phyloP scores from a whole-genome alignment of 2,888 invertebrate genomes.

The Himalopsyche tibetana region DNA sequence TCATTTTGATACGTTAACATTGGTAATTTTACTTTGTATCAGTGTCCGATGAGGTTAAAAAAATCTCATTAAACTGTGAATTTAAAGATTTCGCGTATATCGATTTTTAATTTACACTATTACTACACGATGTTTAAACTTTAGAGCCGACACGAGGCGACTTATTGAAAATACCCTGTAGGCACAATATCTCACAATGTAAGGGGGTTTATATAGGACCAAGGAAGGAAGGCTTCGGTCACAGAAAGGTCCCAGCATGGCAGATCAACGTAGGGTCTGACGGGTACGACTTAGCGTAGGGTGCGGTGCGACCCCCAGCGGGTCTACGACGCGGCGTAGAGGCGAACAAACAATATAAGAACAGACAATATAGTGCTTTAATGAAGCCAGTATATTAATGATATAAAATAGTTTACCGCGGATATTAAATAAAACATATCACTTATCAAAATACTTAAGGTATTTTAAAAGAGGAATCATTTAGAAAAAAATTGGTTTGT shows the following conservation, averaged over 20 bases:
- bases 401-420: neutral
- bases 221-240: conserved; percentile 43
- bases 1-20: too few relatives aligned
- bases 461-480: too few relatives aligned
- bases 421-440: too few relatives aligned
- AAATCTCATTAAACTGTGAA: too few relatives aligned
- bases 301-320: conserved; percentile 36
- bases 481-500: too few relatives aligned
- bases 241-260: conserved; percentile 43
- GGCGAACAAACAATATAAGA: neutral
- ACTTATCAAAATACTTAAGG: too few relatives aligned
- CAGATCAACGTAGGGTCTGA: conserved; percentile 42
- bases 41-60: too few relatives aligned
- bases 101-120: too few relatives aligned
- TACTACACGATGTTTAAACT: too few relatives aligned
- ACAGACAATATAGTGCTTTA: neutral
- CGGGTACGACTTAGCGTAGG: conserved; percentile 38
- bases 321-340: conserved; percentile 8
- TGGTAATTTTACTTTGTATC: too few relatives aligned
- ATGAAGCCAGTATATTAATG: neutral
- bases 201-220: conserved; percentile 36
- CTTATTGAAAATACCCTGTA: conserved; percentile 22
- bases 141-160: too few relatives aligned
- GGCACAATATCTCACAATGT: conserved; percentile 9
- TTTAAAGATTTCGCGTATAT: too few relatives aligned